Conservation (phyloP, 2,797 vertebrate genomes). For the Sparidentex hasta region DNA sequence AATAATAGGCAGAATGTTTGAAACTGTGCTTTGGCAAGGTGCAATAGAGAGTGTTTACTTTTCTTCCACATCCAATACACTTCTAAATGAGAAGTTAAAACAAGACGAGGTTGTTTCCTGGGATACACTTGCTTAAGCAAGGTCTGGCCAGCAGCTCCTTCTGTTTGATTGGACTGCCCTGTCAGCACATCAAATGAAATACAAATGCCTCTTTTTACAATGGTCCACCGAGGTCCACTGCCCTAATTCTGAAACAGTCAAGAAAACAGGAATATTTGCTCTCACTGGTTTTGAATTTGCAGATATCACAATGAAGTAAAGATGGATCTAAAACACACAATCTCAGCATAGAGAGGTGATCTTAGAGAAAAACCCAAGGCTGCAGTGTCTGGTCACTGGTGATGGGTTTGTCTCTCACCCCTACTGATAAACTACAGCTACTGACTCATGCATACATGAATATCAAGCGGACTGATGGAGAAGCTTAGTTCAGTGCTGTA, state of each 20-base stretch:
- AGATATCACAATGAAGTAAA: slow-evolving; percentile 14
- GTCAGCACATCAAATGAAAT: slow-evolving; percentile 66
- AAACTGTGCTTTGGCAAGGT: slow-evolving; percentile 48
- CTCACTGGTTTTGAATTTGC: slow-evolving; percentile 16
- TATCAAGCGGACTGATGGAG: slow-evolving; percentile 61
- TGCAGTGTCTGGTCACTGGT: slow-evolving; percentile 47
- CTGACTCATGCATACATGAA: slow-evolving; percentile 71
- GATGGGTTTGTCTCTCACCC: slow-evolving; percentile 63
- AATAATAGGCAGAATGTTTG: slow-evolving; percentile 41
- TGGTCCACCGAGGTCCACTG: slow-evolving; percentile 27
- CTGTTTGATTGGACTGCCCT: slow-evolving; percentile 39
- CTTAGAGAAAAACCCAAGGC: slow-evolving; percentile 45
- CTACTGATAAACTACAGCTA: slow-evolving; percentile 57
- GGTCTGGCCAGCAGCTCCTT: slow-evolving; percentile 32
- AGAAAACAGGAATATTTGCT: slow-evolving; percentile 26
- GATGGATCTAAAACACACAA: slow-evolving; percentile 34
- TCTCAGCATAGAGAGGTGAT: slow-evolving; percentile 35
- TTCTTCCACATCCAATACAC: slow-evolving; percentile 48
- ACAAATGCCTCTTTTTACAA: slow-evolving; percentile 61
- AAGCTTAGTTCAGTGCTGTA: slow-evolving; percentile 47
- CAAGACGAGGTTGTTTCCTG: slow-evolving; percentile 50
- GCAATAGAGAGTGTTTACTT: slow-evolving; percentile 65
- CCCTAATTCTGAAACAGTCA: neutral
- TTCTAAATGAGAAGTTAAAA: slow-evolving; percentile 47
- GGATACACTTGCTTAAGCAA: slow-evolving; percentile 35